Conservation (phyloP, 2,113 vertebrate species). For the Ammodytes marinus region DNA sequence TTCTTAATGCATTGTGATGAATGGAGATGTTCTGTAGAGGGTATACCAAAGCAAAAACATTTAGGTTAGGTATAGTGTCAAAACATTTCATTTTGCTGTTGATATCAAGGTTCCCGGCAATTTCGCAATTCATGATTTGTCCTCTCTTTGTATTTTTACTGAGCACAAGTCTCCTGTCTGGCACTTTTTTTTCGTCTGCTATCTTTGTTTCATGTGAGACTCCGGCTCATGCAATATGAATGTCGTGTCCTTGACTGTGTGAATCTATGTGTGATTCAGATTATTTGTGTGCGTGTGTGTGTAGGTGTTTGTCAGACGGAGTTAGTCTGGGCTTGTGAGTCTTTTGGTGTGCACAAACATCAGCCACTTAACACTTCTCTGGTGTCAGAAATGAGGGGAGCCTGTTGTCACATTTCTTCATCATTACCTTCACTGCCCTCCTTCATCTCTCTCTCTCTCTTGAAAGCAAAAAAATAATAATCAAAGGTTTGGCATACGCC, state of each 20-base stretch:
- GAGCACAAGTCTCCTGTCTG: conserved; percentile 27
- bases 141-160: conserved; percentile 15
- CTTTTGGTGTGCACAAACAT: conserved; percentile 30
- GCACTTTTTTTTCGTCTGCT: neutral
- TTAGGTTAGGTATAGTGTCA: neutral
- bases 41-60: neutral
- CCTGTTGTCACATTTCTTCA: conserved; percentile 66
- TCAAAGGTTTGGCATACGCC: conserved; percentile 62
- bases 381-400: conserved; percentile 56
- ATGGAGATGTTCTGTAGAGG: neutral
- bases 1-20: neutral
- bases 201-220: conserved; percentile 9
- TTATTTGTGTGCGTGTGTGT: conserved; percentile 6
- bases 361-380: conserved; percentile 35
- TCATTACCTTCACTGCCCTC: conserved; percentile 60
- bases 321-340: conserved; percentile 15
- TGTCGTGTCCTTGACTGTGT: conserved; percentile 26
- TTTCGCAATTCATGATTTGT: conserved; percentile 13
- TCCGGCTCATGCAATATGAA: conserved; percentile 49
- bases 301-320: conserved; percentile 13
- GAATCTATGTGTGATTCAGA: neutral
- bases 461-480: conserved; percentile 76
- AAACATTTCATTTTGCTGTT: neutral
- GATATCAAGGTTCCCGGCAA: conserved; percentile 1
- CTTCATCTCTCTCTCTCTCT: conserved; percentile 61